These are phyloP conservation scores for Potamarius usumacintae DNA, from an alignment of 2,113 vertebrate genomes.

Conservation along the genomic window DNA sequence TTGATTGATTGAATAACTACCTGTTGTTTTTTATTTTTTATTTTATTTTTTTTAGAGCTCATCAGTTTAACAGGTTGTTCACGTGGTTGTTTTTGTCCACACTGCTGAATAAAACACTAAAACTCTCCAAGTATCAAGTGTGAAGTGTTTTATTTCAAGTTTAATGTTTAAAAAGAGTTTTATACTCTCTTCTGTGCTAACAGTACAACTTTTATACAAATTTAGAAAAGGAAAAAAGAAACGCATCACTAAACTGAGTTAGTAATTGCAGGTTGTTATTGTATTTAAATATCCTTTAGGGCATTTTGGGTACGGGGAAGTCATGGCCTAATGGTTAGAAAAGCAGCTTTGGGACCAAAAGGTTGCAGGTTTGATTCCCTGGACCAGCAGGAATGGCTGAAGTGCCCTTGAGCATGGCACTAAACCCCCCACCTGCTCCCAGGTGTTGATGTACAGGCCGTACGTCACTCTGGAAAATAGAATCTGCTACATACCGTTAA, in stretches of 20 bases:
- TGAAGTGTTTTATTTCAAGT: background rate
- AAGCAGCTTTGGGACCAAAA: too few relatives aligned
- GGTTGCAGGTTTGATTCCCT: too few relatives aligned
- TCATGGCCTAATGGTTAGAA: too few relatives aligned
- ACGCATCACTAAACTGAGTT: background rate
- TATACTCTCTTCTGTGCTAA: background rate
- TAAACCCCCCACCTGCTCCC: too few relatives aligned
- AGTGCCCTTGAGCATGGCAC: too few relatives aligned
- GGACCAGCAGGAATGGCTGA: too few relatives aligned
- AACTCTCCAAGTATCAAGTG: background rate
- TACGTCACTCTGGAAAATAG: too few relatives aligned
- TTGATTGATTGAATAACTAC: background rate
- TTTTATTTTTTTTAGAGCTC: background rate
- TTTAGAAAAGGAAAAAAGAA: background rate
- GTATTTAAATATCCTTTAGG: background rate
- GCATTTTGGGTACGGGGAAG: too few relatives aligned
- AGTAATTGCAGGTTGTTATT: background rate
- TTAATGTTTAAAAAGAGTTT: background rate
- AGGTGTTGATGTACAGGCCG: too few relatives aligned
- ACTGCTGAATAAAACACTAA: slow-evolving; percentile 37
- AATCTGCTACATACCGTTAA: too few relatives aligned
- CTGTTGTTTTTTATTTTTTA: background rate
- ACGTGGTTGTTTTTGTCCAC: background rate
- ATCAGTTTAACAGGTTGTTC: background rate
- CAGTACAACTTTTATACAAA: background rate